Evolutionary conservation across 2,113 vertebrate species (phyloP).

Genomic region (Abramis brama): DNA sequence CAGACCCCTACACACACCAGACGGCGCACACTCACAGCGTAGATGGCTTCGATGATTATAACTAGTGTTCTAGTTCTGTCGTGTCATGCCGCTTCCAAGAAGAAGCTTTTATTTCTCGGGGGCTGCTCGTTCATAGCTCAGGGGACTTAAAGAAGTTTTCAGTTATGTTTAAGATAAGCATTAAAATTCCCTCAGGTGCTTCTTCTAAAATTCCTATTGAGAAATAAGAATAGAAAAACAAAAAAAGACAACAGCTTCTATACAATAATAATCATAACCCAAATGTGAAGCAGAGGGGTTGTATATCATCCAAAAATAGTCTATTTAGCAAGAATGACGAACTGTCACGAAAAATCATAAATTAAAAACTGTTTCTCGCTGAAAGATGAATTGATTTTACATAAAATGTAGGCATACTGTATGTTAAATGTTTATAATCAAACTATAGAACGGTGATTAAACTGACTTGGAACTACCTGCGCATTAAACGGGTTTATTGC

Average conservation of each 20-base stretch:
- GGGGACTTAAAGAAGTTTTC: background rate
- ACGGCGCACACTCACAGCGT: background rate
- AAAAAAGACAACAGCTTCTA: no score
- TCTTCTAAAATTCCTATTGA: background rate
- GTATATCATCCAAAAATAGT: background rate
- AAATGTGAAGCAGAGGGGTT: background rate
- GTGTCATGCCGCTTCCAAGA: background rate
- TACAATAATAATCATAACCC: background rate
- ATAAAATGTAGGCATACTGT: no score
- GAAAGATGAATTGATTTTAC: no score
- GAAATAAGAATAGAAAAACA: background rate
- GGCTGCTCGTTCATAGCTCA: background rate
- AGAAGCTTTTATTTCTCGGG: background rate
- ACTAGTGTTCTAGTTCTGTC: background rate
- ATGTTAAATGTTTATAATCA: no score
- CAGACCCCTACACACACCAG: slow-evolving; percentile 39
- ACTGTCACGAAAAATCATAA: no score
- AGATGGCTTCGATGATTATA: background rate
- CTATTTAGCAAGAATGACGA: no score
- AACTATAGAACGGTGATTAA: no score
- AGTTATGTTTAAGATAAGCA: background rate
- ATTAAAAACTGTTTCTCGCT: no score
- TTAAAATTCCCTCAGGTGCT: background rate
- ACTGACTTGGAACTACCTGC: no score
- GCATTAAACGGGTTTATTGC: no score